Conservation (phyloP, 2,888 invertebrate genomes). For the Sisyra nigra region DNA sequence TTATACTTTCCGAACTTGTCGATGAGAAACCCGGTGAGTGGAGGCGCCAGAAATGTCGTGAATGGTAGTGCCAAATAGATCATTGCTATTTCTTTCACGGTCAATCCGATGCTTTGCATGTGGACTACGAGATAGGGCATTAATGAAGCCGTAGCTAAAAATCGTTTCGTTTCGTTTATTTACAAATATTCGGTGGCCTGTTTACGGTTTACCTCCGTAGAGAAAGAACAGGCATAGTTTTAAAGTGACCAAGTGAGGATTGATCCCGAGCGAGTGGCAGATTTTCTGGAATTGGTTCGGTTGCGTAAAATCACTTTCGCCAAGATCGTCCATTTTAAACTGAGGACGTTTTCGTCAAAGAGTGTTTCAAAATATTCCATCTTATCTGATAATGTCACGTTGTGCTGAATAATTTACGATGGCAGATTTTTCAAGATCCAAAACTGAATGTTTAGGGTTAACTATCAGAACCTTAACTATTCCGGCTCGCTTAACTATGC, state of each 20-base stretch:
- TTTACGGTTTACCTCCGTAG: constrained; percentile 45
- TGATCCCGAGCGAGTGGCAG: constrained; percentile 40
- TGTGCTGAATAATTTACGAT: too few species aligned
- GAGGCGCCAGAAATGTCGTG: constrained; percentile 72
- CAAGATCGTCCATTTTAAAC: too few species aligned
- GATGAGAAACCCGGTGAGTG: constrained; percentile 68
- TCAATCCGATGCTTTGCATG: constrained; percentile 79
- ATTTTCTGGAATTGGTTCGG: constrained; percentile 8
- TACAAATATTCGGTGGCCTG: background rate
- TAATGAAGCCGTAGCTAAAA: constrained; percentile 63
- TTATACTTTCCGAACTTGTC: constrained; percentile 80
- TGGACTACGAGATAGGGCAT: constrained; percentile 78
- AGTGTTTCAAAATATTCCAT: too few species aligned
- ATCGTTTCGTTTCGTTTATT: background rate
- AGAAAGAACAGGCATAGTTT: constrained; percentile 70
- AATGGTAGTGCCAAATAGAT: constrained; percentile 76
- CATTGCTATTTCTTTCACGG: constrained; percentile 72
- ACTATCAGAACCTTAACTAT: too few species aligned
- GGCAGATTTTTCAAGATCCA: too few species aligned
- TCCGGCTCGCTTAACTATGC: too few species aligned
- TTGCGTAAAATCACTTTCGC: too few species aligned
- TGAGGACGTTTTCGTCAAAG: too few species aligned
- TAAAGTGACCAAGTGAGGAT: constrained; percentile 63
- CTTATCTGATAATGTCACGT: too few species aligned
- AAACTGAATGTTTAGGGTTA: too few species aligned